Base-by-base conservation (phyloP, 2,888 invertebrate genomes). In the Lutraria lutraria region DNA sequence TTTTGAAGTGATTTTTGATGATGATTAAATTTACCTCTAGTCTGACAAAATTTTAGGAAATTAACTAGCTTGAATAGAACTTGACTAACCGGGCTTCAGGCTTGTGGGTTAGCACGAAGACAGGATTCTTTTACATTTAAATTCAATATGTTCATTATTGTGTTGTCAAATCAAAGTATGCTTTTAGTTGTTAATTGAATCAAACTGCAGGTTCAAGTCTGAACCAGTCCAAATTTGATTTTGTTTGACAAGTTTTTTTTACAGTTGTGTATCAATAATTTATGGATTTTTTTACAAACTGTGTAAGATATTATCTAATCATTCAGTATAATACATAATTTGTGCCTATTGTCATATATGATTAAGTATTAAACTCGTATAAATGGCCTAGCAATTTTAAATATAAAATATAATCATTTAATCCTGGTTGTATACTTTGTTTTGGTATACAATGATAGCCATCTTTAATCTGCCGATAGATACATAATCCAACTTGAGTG, bases 401-500 rank as follows among this genome's bases (percentile, higher is more conserved):
- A 68, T 25, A 68, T 68, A 68, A 3, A 76, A 31, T 76, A 34
- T 76, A 76, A 76, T 76, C 76, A 76, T 76, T 76, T 76, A 76
- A 76, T 76, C 76, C 76, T 3, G 31, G 34, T 25, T 76, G 31
- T 34, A 25, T 3, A 8, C 31, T 34, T 13, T 76, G 29, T 31
- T 76, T 76, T 25, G 31, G 31, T 34, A 34, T 2, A 0, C 34
- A 19, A 76, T 31, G 76, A 76, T 76, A 76, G 76, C 15, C 34
- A 76, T 76, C 34, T 19, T 31, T 76, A 76, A 76, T 76, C 76
- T 76, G 31, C 31, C 15, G 76, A 76, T 10, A 76, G 34, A 76
- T 76, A 76, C 19, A 31, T 76, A 76, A 76, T 76, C 76, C 34
- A 25, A 68, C 63, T 68, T 68, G 63, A 68, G 4, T 68, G 25